phyloP scores from a whole-genome alignment of 2,113 vertebrate genomes.

The Gymnarchus niloticus region DNA sequence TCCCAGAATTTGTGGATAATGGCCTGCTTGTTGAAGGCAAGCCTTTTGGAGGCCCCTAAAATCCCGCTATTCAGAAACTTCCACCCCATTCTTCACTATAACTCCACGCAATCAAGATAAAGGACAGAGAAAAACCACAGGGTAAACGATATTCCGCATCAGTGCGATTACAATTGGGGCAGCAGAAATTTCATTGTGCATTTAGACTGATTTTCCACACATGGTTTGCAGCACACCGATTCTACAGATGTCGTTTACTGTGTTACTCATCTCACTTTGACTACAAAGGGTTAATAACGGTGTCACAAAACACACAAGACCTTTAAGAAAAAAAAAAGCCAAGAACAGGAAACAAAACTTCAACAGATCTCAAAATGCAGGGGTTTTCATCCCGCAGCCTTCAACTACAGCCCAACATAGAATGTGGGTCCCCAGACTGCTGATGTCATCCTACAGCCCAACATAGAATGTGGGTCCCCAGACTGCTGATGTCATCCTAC shows the following conservation, averaged over 20 bases:
- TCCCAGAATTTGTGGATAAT: background rate
- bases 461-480: no score
- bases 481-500: no score
- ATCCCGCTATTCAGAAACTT: background rate
- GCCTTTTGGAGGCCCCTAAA: no score
- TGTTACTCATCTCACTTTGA: background rate
- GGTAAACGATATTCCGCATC: background rate
- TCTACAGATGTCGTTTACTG: background rate
- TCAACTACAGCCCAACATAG: background rate
- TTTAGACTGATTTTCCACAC: background rate
- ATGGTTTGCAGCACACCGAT: background rate
- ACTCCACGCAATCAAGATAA: background rate
- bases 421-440: no score
- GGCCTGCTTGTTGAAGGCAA: background rate
- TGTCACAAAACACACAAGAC: background rate
- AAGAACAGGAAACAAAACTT: background rate
- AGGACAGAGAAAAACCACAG: background rate
- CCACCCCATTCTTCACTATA: background rate
- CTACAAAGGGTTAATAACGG: background rate
- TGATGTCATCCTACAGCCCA: no score
- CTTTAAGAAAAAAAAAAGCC: background rate
- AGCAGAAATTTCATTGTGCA: background rate
- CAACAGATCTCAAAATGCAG: background rate
- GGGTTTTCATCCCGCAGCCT: background rate
- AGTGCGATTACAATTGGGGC: background rate